These are phyloP conservation scores for Furnarius figulus DNA, from an alignment of 2,113 vertebrate species.

Conservation along the genomic window DNA sequence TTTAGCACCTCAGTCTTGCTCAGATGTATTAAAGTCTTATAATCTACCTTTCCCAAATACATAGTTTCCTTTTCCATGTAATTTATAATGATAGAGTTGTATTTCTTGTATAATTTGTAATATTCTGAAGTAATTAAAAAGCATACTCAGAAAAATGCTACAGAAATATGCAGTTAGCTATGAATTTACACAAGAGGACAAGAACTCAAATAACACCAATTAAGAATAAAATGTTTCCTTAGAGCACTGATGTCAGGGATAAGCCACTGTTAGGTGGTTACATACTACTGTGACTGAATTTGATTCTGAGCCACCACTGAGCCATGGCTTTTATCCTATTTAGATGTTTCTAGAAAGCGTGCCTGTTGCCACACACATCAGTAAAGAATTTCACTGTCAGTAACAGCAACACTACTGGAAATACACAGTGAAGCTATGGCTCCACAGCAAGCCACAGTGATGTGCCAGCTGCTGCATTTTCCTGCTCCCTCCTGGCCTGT, in stretches of 20 bases:
- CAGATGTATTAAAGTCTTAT: background rate
- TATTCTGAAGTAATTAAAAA: background rate
- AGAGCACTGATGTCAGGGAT: rapidly evolving
- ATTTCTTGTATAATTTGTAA: background rate
- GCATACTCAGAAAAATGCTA: background rate
- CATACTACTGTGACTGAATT: background rate
- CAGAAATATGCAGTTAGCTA: background rate
- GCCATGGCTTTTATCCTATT: background rate
- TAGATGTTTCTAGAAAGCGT: background rate
- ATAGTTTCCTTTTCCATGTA: background rate
- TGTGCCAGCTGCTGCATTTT: background rate
- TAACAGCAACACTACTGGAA: background rate
- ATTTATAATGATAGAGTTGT: background rate
- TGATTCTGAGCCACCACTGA: background rate
- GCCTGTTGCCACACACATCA: background rate
- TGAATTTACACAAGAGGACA: background rate
- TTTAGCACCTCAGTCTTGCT: background rate
- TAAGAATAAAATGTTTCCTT: background rate
- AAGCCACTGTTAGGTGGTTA: background rate
- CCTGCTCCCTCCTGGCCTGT: background rate
- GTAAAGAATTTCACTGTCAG: background rate
- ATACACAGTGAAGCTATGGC: rapidly evolving
- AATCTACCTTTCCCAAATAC: background rate
- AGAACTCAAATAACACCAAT: background rate
- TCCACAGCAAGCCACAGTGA: background rate